These are phyloP conservation scores for Spatulosminthurus flaviceps DNA, from an alignment of 2,888 invertebrate genomes.

Conservation along the genomic window DNA sequence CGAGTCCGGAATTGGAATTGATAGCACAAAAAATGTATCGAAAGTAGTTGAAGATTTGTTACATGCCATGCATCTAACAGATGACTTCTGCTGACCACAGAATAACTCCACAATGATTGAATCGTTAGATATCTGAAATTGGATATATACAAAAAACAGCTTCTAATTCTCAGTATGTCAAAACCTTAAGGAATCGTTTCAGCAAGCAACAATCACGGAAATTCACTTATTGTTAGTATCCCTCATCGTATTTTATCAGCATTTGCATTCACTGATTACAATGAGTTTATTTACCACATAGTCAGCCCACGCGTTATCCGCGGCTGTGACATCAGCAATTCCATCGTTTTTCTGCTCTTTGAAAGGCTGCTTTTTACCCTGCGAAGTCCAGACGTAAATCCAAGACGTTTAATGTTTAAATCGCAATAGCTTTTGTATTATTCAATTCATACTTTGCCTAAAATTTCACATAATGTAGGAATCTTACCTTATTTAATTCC, in stretches of 20 bases:
- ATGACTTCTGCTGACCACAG: conserved; percentile 86
- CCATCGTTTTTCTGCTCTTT: conserved; percentile 64
- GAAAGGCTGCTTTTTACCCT: conserved; percentile 60
- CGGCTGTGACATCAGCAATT: conserved; percentile 64
- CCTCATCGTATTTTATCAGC: too few species aligned
- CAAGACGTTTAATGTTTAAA: too few species aligned
- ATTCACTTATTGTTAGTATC: too few species aligned
- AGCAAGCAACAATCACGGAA: too few species aligned
- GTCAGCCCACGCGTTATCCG: conserved; percentile 76
- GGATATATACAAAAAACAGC: too few species aligned
- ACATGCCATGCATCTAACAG: conserved; percentile 80
- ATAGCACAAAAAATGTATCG: conserved; percentile 86
- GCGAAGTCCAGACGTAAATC: neutral
- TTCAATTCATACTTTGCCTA: neutral
- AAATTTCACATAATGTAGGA: conserved; percentile 5
- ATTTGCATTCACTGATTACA: too few species aligned
- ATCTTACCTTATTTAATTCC: conserved; percentile 77
- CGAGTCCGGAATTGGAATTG: conserved; percentile 77
- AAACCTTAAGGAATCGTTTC: too few species aligned
- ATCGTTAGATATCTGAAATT: conserved; percentile 70
- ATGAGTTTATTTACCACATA: conserved; percentile 68
- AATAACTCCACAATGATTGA: conserved; percentile 81
- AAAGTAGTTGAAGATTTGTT: conserved; percentile 81
- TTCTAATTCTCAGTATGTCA: too few species aligned
- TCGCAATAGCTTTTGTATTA: too few species aligned